Conservation (phyloP, 2,113 vertebrate species). For the Riparia riparia region DNA sequence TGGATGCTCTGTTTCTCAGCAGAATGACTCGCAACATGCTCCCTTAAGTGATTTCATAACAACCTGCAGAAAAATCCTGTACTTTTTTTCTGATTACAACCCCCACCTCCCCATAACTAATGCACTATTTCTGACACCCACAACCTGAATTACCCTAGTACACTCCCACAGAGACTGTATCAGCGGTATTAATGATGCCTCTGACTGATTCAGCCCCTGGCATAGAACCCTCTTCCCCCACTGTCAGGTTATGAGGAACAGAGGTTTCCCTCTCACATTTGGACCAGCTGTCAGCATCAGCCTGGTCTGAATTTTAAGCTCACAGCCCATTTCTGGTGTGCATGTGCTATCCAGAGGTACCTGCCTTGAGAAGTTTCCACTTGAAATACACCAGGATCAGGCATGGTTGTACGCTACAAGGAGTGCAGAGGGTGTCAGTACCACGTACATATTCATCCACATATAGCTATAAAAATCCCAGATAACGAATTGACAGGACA, state of each 20-base stretch:
- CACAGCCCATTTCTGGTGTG: neutral
- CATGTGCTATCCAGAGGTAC: neutral
- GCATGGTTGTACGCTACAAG: neutral
- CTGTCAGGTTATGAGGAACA: neutral
- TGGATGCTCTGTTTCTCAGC: neutral
- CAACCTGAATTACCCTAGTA: neutral
- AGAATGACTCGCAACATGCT: constrained; percentile 12
- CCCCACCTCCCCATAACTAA: neutral
- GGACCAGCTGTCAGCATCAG: neutral
- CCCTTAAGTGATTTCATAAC: constrained; percentile 4
- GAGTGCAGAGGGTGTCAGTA: neutral
- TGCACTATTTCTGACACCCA: neutral
- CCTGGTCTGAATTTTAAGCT: neutral
- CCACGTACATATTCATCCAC: neutral
- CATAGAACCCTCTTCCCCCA: neutral
- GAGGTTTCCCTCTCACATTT: neutral
- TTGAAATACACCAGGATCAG: neutral
- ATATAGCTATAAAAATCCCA: neutral
- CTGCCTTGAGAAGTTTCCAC: neutral
- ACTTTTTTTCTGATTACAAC: neutral
- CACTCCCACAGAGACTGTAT: neutral
- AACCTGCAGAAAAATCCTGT: neutral
- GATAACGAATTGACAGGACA: neutral
- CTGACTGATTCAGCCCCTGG: neutral
- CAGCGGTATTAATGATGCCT: neutral